A percentile compares a stretch with the other conserved stretches of the same genome.
Evolutionary conservation across 2,113 vertebrate genomes (phyloP).

Genomic region (Embiotoca jacksoni): DNA sequence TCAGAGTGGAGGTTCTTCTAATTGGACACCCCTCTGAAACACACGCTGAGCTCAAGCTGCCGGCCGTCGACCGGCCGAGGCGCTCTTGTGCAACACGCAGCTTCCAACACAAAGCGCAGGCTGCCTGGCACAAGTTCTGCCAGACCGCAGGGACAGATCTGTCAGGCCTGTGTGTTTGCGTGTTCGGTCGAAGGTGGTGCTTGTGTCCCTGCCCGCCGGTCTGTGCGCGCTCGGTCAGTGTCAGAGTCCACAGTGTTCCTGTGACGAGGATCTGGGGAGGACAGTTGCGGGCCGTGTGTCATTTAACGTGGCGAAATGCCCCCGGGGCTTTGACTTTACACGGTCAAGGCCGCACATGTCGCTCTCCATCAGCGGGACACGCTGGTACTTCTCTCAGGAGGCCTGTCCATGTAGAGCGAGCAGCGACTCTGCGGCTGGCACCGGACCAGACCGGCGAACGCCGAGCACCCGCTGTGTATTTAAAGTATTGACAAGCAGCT

Average conservation of each 20-base stretch:
- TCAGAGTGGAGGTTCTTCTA: constrained; percentile 73
- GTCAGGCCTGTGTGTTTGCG: constrained; percentile 60
- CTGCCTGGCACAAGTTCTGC: constrained; percentile 65
- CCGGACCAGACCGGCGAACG: neutral
- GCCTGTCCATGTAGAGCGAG: constrained; percentile 22
- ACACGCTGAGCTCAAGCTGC: constrained; percentile 76
- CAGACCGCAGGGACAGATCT: constrained; percentile 68
- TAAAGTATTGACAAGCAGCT: neutral
- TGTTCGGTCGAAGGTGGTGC: constrained; percentile 60
- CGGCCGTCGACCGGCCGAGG: constrained; percentile 61
- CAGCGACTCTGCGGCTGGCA: neutral
- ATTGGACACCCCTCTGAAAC: constrained; percentile 77
- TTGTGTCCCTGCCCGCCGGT: constrained; percentile 64
- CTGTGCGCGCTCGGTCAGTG: constrained; percentile 62
- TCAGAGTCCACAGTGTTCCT: constrained; percentile 77
- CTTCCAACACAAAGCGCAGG: constrained; percentile 68
- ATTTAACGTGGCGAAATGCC: constrained; percentile 65
- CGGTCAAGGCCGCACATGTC: constrained; percentile 66
- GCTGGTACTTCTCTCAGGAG: constrained; percentile 44
- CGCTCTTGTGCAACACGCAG: constrained; percentile 51
- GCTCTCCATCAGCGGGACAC: constrained; percentile 60
- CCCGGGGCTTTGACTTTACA: constrained; percentile 64
- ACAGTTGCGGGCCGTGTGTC: constrained; percentile 72
- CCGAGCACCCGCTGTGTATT: neutral
- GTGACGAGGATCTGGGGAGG: constrained; percentile 70